Percentiles rank a stretch among this genome's conserved stretches.
Conservation (phyloP, 2,888 invertebrate genomes). For the Eulithis testata region DNA sequence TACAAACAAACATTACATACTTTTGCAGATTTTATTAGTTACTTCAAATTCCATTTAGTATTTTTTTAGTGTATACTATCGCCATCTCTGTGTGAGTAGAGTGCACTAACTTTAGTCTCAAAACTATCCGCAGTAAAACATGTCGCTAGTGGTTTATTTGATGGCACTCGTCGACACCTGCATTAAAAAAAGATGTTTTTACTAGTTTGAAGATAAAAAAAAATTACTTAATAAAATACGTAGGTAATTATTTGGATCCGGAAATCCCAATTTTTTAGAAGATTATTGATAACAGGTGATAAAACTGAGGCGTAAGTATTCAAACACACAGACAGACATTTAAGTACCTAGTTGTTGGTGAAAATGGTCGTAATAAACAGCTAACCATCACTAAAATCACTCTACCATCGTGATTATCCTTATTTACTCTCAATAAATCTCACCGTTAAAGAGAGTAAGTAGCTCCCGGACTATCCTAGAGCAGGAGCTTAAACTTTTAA, state of each 20-base stretch:
- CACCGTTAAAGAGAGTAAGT: constrained; percentile 48
- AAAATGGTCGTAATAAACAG: background rate
- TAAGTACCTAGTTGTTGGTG: background rate
- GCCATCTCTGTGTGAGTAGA: constrained; percentile 34
- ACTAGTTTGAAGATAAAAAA: no score
- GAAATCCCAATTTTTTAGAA: no score
- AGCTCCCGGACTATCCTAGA: constrained; percentile 51
- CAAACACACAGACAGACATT: no score
- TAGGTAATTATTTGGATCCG: no score
- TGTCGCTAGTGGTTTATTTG: constrained; percentile 16
- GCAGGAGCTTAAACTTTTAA: constrained; percentile 67
- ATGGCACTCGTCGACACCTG: no score
- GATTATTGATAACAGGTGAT: no score
- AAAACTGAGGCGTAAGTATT: no score
- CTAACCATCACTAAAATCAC: constrained; percentile 8
- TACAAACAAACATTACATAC: no score
- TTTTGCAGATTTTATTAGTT: no score
- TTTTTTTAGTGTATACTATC: background rate
- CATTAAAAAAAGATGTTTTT: no score
- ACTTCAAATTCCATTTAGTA: no score
- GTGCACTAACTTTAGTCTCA: constrained; percentile 23
- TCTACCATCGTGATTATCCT: constrained; percentile 44
- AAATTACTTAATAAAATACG: no score
- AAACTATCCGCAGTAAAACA: constrained; percentile 7
- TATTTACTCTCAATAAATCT: constrained; percentile 58